phyloP scores from a whole-genome alignment of 2,888 invertebrate species.

The Heteropelma amictum region DNA sequence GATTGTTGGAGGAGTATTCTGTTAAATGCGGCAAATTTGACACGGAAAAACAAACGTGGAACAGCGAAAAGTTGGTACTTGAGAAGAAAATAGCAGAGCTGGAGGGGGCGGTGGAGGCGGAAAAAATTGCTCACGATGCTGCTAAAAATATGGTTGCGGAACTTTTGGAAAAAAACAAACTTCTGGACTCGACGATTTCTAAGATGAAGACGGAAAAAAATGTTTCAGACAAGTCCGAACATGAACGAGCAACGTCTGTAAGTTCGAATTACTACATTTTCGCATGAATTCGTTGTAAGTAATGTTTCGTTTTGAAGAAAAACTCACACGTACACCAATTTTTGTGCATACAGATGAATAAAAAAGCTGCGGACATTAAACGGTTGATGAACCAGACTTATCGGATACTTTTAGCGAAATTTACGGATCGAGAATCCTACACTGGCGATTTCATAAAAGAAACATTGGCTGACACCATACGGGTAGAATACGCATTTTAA shows the following conservation, averaged over 20 bases:
- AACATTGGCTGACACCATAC: slow-evolving; percentile 66
- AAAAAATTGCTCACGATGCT: slow-evolving; percentile 55
- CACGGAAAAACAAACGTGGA: slow-evolving; percentile 58
- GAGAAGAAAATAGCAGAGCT: slow-evolving; percentile 60
- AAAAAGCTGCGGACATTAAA: slow-evolving; percentile 68
- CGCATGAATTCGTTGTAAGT: background rate
- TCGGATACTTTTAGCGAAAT: slow-evolving; percentile 63
- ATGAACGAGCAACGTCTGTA: slow-evolving; percentile 15
- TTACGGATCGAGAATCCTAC: slow-evolving; percentile 65
- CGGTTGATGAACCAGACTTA: slow-evolving; percentile 70
- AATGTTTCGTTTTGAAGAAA: background rate
- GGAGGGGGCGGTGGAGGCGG: slow-evolving; percentile 53
- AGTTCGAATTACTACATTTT: background rate
- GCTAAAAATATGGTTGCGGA: slow-evolving; percentile 50
- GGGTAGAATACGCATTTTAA: no score
- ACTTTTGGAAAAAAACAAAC: slow-evolving; percentile 58
- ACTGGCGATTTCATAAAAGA: slow-evolving; percentile 64
- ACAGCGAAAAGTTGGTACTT: slow-evolving; percentile 56
- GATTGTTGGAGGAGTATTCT: slow-evolving; percentile 30
- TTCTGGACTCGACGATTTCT: slow-evolving; percentile 58
- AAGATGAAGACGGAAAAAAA: slow-evolving; percentile 42
- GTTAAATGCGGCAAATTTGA: slow-evolving; percentile 46
- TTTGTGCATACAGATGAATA: slow-evolving; percentile 53
- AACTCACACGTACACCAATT: background rate
- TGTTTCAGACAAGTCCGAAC: slow-evolving; percentile 36